Evolutionary conservation across 2,113 vertebrate species (phyloP).

Genomic region (Dermatemys mawii): DNA sequence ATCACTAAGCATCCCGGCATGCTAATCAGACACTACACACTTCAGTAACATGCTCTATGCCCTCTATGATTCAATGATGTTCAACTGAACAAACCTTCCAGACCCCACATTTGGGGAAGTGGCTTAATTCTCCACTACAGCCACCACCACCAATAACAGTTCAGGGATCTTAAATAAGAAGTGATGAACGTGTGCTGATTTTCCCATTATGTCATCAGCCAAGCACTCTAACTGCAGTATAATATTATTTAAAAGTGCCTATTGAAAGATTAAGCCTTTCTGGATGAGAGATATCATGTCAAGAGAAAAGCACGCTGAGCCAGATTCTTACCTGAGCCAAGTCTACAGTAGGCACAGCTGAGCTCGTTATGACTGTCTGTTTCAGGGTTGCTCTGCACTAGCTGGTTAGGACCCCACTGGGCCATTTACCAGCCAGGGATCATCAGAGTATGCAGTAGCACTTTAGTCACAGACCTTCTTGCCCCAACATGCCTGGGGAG

Average conservation of each 20-base stretch:
- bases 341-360: neutral
- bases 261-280: neutral
- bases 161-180: rapidly evolving
- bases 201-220: neutral
- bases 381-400: neutral
- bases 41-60: neutral
- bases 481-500: neutral
- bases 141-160: too few relatives aligned
- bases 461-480: rapidly evolving
- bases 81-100: neutral
- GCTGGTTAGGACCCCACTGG: rapidly evolving
- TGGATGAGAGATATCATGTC: neutral
- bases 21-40: rapidly evolving
- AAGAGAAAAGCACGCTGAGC: neutral
- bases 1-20: neutral
- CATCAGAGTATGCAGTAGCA: rapidly evolving
- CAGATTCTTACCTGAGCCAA: neutral
- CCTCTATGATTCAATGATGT: neutral
- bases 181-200: rapidly evolving
- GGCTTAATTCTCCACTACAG: too few relatives aligned
- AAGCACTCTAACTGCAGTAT: rapidly evolving
- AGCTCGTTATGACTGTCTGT: neutral
- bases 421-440: neutral
- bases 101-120: neutral
- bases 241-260: neutral